Base-by-base conservation (phyloP, 2,888 invertebrate genomes). In the Caenorhabditis macrosperma region DNA sequence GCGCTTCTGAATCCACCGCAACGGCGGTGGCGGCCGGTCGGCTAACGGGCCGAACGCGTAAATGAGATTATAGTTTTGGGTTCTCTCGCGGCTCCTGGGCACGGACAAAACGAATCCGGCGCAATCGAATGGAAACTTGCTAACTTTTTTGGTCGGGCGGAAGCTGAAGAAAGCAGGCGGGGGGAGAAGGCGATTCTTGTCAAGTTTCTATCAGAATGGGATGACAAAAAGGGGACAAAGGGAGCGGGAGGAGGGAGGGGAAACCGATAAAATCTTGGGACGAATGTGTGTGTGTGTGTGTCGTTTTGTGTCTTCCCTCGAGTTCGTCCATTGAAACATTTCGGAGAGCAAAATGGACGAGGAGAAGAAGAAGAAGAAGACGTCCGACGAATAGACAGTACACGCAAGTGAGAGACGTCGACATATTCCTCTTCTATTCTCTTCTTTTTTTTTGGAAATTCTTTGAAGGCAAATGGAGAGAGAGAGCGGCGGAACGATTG, bases 301-400 rank as follows among this genome's bases (percentile, higher is more conserved):
- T 52, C 52, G 48, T 55, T 59, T 59, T 69, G 50, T 57, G 20
- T 35, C 38, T 44, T 33, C 12, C 46, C 12, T 28, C 46, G 46
- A 46, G 46, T 46, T 28, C 30, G 68, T 52, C 68, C 68, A 69
- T 69, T 69, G 68, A 69, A 69, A 69, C 68, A 69, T 60, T 68
- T 52, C 35, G 59, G 38, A 38, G 57, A 35, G 17, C 20, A 35
- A 63, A 35, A n/a, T n/a, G n/a, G n/a, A n/a, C n/a, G 30, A 15
- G 20, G 24, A 50, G 50, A 38, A 10, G 38, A 15, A n/a, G n/a
- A n/a, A n/a, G n/a, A n/a, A n/a, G 26, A 60, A 26, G 22, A 64
- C 52, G 17, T 41, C 24, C 26, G n/a, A n/a, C 26, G 10, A 9
- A 9, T 22, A 35, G 50, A 24, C n/a, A 54, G 55, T 44, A 12